Conservation (phyloP, 37 sponge, comb jelly and placozoan species). For the Ephydatia muelleri region DNA sequence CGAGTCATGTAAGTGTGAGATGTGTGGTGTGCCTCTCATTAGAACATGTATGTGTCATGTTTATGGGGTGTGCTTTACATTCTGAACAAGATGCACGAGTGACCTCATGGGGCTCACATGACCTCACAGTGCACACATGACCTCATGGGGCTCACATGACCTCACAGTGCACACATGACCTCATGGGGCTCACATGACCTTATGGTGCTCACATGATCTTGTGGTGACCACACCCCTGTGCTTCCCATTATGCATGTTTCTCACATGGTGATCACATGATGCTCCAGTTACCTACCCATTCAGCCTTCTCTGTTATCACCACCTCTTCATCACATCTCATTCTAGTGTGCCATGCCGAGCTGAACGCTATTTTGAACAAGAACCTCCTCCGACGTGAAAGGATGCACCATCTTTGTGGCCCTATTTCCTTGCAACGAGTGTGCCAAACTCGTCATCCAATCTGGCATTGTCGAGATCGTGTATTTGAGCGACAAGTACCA, state of each 20-base stretch:
- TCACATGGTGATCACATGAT: not conserved
- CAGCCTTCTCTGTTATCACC: not conserved
- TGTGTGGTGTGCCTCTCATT: not conserved
- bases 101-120: not conserved
- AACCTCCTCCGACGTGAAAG: slow-evolving; percentile 91
- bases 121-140: not conserved
- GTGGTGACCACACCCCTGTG: too few relatives aligned
- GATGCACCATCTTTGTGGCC: slow-evolving; percentile 89
- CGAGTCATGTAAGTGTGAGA: not conserved
- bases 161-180: too few relatives aligned
- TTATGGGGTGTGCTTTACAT: not conserved
- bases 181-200: not conserved
- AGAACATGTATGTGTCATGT: not conserved
- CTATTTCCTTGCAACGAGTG: slow-evolving; percentile 99
- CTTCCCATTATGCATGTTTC: too few relatives aligned
- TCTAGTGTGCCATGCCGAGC: slow-evolving; percentile 97
- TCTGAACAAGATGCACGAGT: not conserved
- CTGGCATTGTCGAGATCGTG: slow-evolving; percentile 74
- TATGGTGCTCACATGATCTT: not conserved
- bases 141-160: not conserved
- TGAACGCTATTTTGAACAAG: slow-evolving; percentile 97
- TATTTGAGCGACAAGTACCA: slow-evolving; percentile 88
- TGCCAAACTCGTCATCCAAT: slow-evolving; percentile 93
- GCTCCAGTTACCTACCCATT: not conserved
- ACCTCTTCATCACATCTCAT: not conserved